Conservation (phyloP, 1,140 invertebrate species). For the Heliconius congener region DNA sequence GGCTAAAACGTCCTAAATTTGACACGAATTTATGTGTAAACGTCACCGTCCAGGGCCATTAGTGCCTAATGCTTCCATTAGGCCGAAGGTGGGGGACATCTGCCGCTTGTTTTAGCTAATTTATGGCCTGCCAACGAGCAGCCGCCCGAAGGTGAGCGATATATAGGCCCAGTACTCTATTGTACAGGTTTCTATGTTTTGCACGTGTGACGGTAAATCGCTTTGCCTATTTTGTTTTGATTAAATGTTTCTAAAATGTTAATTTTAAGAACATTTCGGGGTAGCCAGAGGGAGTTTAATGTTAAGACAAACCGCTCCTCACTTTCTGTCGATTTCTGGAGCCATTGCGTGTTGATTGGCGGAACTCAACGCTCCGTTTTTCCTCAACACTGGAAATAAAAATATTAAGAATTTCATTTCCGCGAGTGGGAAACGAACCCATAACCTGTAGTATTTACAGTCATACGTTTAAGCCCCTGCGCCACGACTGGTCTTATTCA, state of each 20-base stretch:
- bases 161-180: constrained; percentile 24
- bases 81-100: constrained; percentile 54
- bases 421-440: no score
- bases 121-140: constrained; percentile 66
- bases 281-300: no score
- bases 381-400: no score
- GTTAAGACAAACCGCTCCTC: no score
- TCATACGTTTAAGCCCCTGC: no score
- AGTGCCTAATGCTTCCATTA: constrained; percentile 78
- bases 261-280: neutral
- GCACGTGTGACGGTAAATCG: neutral
- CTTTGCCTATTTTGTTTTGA: neutral
- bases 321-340: no score
- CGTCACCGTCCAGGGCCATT: constrained; percentile 75
- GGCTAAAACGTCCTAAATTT: constrained; percentile 63
- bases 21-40: constrained; percentile 78
- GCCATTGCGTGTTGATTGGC: no score
- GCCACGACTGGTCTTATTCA: no score
- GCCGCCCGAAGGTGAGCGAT: constrained; percentile 53
- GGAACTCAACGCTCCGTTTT: no score
- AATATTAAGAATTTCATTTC: no score
- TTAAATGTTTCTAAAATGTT: neutral
- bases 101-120: constrained; percentile 80
- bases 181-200: constrained; percentile 10
- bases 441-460: no score